phyloP scores from a whole-genome alignment of 2,888 invertebrate species.

The Andrena dorsata region DNA sequence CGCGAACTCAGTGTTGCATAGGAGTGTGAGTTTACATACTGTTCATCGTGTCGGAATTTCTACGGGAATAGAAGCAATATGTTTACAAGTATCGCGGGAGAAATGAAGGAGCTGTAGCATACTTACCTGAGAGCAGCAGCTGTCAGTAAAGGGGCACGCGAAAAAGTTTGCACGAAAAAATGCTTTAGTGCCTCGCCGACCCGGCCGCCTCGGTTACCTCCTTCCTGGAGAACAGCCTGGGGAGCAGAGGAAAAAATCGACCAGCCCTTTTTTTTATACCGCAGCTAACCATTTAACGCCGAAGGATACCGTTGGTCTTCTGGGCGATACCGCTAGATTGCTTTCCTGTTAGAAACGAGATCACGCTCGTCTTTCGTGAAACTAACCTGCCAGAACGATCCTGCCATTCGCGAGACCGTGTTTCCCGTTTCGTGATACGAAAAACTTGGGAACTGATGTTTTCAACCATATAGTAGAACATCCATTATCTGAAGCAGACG shows the following conservation, averaged over 20 bases:
- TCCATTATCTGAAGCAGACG: too few species aligned
- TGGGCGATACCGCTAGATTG: slow-evolving; percentile 58
- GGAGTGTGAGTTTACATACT: too few species aligned
- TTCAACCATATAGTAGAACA: too few species aligned
- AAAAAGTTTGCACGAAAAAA: slow-evolving; percentile 45
- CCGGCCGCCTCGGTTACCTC: slow-evolving; percentile 27
- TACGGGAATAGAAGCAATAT: background rate
- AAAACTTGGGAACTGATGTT: background rate
- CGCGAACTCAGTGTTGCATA: background rate
- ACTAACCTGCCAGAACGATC: slow-evolving; percentile 42
- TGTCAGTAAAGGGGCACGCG: slow-evolving; percentile 4
- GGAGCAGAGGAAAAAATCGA: slow-evolving; percentile 42
- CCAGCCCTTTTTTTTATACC: slow-evolving; percentile 62
- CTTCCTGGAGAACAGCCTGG: slow-evolving; percentile 24
- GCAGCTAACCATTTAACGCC: slow-evolving; percentile 47
- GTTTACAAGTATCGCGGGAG: slow-evolving; percentile 1
- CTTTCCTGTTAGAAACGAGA: slow-evolving; percentile 62
- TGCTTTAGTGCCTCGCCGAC: slow-evolving; percentile 18
- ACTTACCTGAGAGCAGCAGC: slow-evolving; percentile 21
- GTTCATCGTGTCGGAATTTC: slow-evolving; percentile 23
- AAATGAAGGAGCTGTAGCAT: background rate
- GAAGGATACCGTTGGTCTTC: slow-evolving; percentile 58
- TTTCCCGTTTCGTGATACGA: slow-evolving; percentile 11
- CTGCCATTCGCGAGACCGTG: background rate
- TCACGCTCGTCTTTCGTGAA: slow-evolving; percentile 44